Conservation (phyloP, 2,888 invertebrate species). For the Microplitis deprimator region DNA sequence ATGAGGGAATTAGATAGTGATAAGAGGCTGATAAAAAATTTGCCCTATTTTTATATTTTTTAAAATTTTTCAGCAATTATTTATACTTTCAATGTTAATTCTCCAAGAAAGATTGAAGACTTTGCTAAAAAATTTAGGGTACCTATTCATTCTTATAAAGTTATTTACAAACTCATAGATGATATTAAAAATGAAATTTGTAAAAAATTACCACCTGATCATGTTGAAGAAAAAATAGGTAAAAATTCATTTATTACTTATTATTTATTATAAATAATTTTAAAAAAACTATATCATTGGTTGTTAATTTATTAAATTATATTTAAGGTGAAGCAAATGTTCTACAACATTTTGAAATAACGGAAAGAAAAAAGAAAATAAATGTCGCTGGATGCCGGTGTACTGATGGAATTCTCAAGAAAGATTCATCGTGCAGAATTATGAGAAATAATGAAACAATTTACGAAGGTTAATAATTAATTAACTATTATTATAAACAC, state of each 20-base stretch:
- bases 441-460: constrained; percentile 78
- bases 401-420: constrained; percentile 82
- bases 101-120: constrained; percentile 71
- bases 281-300: constrained; percentile 6
- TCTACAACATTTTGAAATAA: constrained; percentile 85
- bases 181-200: constrained; percentile 87
- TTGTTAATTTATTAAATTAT: constrained; percentile 18
- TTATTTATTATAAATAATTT: too few species aligned
- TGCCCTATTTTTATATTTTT: background rate
- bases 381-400: constrained; percentile 93
- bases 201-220: constrained; percentile 78
- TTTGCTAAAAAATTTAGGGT: constrained; percentile 75
- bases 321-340: constrained; percentile 86
- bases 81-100: constrained; percentile 89
- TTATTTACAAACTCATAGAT: constrained; percentile 95
- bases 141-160: constrained; percentile 81
- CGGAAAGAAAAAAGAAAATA: constrained; percentile 84
- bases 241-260: constrained; percentile 44
- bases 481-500: background rate
- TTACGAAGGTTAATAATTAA: constrained; percentile 76
- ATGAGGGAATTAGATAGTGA: too few species aligned
- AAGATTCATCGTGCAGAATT: constrained; percentile 79
- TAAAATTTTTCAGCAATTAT: constrained; percentile 77
- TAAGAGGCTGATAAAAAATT: too few species aligned
- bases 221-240: constrained; percentile 86